These are phyloP conservation scores for Ferrisia virgata DNA, from an alignment of 2,888 invertebrate species.

Conservation along the genomic window DNA sequence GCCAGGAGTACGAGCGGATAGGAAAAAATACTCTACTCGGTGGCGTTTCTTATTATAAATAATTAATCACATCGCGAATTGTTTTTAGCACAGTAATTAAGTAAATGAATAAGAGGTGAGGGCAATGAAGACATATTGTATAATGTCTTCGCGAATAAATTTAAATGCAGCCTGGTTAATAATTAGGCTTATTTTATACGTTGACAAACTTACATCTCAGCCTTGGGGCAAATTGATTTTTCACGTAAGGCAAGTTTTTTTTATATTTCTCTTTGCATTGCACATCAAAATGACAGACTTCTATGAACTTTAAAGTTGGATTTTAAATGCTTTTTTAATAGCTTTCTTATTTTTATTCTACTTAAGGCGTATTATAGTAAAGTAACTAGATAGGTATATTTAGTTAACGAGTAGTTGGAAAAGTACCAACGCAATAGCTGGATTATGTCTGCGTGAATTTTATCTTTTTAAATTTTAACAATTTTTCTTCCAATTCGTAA, in stretches of 20 bases:
- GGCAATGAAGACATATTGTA: background rate
- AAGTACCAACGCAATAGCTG: no score
- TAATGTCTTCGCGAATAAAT: background rate
- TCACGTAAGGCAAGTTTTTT: background rate
- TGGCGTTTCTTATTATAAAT: background rate
- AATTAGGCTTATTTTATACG: background rate
- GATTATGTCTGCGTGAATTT: no score
- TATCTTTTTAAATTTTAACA: no score
- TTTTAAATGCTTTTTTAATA: constrained; percentile 16
- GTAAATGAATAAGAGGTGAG: background rate
- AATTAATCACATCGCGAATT: background rate
- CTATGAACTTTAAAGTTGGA: background rate
- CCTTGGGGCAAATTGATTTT: background rate
- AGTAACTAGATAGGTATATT: background rate
- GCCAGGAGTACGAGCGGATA: background rate
- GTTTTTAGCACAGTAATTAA: background rate
- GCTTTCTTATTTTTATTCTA: background rate
- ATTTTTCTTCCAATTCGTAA: no score
- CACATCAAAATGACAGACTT: background rate
- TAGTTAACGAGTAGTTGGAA: no score
- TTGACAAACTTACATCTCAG: background rate
- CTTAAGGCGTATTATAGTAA: background rate
- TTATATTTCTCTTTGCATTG: background rate
- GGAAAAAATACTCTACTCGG: background rate
- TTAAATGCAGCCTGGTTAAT: background rate